These are phyloP conservation scores for Oscheius sp. DNA, from an alignment of 2,888 invertebrate species.

Conservation along the genomic window DNA sequence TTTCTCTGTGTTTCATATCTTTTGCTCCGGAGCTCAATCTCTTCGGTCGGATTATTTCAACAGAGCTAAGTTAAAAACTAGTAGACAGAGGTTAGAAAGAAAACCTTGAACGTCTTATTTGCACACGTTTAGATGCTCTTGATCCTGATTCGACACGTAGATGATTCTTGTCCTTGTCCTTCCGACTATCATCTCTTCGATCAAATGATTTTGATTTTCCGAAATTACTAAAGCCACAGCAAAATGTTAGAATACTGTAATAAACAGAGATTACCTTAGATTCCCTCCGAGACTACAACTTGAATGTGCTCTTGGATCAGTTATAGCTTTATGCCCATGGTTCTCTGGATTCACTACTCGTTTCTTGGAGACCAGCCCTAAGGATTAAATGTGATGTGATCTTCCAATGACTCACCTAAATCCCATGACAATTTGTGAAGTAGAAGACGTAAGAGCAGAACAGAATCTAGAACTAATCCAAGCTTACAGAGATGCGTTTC, in stretches of 20 bases:
- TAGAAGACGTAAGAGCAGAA: constrained; percentile 65
- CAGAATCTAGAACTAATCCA: constrained; percentile 65
- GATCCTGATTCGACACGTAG: constrained; percentile 66
- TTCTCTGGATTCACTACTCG: constrained; percentile 42
- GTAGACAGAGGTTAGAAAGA: neutral
- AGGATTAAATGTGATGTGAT: no score
- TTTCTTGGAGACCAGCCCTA: constrained; percentile 54
- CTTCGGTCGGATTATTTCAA: constrained; percentile 68
- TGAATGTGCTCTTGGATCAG: constrained; percentile 59
- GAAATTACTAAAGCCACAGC: constrained; percentile 52
- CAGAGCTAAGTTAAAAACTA: constrained; percentile 53
- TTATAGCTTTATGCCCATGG: constrained; percentile 49
- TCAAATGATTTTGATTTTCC: constrained; percentile 67
- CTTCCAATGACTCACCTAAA: constrained; percentile 40
- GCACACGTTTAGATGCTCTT: constrained; percentile 64
- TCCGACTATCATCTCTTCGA: constrained; percentile 54
- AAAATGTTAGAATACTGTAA: no score
- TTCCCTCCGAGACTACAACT: constrained; percentile 59
- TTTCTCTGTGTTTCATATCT: constrained; percentile 63
- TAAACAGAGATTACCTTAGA: constrained; percentile 40
- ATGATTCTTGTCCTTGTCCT: constrained; percentile 57
- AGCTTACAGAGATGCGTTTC: constrained; percentile 68
- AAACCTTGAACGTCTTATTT: constrained; percentile 65
- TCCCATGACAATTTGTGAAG: constrained; percentile 70
- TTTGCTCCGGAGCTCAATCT: constrained; percentile 68